Percentiles rank a stretch among this genome's conserved stretches.
Conservation (phyloP, 92 coral and sea anemone genomes). For the Zoanthus gigantus region DNA sequence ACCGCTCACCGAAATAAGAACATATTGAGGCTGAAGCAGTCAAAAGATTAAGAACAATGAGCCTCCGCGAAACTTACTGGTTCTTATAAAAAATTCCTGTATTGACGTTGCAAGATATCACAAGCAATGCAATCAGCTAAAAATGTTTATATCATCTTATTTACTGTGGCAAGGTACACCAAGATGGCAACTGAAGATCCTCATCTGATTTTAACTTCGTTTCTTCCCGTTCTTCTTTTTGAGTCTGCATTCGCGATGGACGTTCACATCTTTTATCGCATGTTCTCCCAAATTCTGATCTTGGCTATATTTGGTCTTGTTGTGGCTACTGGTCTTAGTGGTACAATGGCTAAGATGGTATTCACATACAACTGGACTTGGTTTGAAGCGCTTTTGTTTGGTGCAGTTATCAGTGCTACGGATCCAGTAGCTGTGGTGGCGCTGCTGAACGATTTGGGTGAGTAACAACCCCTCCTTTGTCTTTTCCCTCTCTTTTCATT, state of each 20-base stretch:
- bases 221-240: conserved; percentile 96
- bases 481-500: too few species aligned
- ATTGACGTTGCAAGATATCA: too few species aligned
- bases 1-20: too few species aligned
- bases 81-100: too few species aligned
- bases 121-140: too few species aligned
- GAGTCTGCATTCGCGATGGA: conserved; percentile 99
- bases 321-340: conserved; percentile 81
- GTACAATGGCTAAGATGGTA: conserved; percentile 96
- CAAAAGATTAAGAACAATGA: too few species aligned
- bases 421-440: conserved; percentile 99
- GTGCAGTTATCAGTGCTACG: conserved; percentile 96
- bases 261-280: conserved; percentile 95
- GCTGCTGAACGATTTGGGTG: conserved; percentile 90
- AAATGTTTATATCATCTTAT: not conserved
- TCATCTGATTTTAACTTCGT: conserved; percentile 93
- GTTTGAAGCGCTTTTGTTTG: conserved; percentile 94
- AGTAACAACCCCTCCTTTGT: conserved; percentile 5
- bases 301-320: conserved; percentile 95
- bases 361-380: conserved; percentile 96
- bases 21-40: too few species aligned
- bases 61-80: too few species aligned
- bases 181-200: conserved; percentile 91
- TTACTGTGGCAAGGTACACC: conserved; percentile 73
- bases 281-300: conserved; percentile 93